Conservation (phyloP, 2,888 invertebrate genomes). For the Oscheius sp. region DNA sequence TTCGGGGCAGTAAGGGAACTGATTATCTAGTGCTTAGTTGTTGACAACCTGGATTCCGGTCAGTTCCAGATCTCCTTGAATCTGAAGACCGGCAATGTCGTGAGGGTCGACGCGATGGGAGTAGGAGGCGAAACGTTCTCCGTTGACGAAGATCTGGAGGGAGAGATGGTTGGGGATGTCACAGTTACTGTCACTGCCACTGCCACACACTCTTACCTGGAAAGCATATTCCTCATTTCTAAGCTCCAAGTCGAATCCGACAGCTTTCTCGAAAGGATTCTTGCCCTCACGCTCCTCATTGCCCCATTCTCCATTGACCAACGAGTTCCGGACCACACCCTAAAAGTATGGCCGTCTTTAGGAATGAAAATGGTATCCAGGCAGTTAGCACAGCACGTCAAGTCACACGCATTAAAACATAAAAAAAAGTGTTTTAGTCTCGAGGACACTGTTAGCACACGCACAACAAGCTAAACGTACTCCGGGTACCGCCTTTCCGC, state of each 20-base stretch:
- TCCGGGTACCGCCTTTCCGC: conserved; percentile 60
- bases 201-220: conserved; percentile 50
- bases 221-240: conserved; percentile 66
- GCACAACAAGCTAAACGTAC: conserved; percentile 47
- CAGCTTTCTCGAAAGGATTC: conserved; percentile 64
- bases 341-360: conserved; percentile 33
- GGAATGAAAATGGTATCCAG: too few relatives aligned
- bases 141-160: conserved; percentile 68
- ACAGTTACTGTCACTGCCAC: neutral
- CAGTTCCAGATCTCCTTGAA: conserved; percentile 66
- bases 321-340: conserved; percentile 59
- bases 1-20: neutral
- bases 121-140: conserved; percentile 68
- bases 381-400: neutral
- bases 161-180: conserved; percentile 14
- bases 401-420: neutral
- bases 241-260: conserved; percentile 67
- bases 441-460: neutral
- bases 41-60: conserved; percentile 55
- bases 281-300: conserved; percentile 66
- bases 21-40: conserved; percentile 6
- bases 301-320: conserved; percentile 63
- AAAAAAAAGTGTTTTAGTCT: neutral
- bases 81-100: conserved; percentile 64
- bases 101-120: conserved; percentile 67